phyloP scores from a whole-genome alignment of 2,888 invertebrate genomes.

The Orthonychiurus folsomi region DNA sequence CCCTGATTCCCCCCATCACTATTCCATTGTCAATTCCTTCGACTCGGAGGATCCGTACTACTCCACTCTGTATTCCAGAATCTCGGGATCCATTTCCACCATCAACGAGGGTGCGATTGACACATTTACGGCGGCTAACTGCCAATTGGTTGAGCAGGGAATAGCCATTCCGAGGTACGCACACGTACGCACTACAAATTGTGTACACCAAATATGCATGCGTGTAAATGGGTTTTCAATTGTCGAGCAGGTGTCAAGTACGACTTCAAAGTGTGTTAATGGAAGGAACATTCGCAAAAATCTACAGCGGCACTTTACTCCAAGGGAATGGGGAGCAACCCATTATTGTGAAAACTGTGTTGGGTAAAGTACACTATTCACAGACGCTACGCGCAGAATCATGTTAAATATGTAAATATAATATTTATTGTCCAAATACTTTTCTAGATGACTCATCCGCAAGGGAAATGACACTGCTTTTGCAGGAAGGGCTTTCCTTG shows the following conservation, averaged over 20 bases:
- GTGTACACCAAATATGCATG: too few species aligned
- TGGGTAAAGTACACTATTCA: too few species aligned
- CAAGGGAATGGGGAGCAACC: slow-evolving; percentile 63
- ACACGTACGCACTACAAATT: too few species aligned
- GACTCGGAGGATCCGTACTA: slow-evolving; percentile 35
- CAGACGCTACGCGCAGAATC: too few species aligned
- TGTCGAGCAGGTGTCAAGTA: slow-evolving; percentile 58
- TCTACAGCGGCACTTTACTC: slow-evolving; percentile 62
- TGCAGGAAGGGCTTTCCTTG: slow-evolving; percentile 60
- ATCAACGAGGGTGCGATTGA: slow-evolving; percentile 27
- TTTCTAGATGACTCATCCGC: slow-evolving; percentile 68
- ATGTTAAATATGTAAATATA: too few species aligned
- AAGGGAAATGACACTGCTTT: slow-evolving; percentile 74
- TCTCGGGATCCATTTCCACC: slow-evolving; percentile 7
- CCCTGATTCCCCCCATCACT: slow-evolving; percentile 50
- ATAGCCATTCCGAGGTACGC: not conserved
- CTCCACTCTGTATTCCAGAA: slow-evolving; percentile 32
- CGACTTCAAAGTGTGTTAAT: slow-evolving; percentile 67
- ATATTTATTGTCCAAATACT: too few species aligned
- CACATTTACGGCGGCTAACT: slow-evolving; percentile 39
- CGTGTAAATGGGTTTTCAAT: too few species aligned
- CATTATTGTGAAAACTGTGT: slow-evolving; percentile 76
- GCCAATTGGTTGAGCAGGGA: not conserved
- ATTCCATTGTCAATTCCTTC: slow-evolving; percentile 38
- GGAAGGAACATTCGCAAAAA: slow-evolving; percentile 77